Conservation (phyloP, 2,888 invertebrate species). For the Sminthurides aquaticus region DNA sequence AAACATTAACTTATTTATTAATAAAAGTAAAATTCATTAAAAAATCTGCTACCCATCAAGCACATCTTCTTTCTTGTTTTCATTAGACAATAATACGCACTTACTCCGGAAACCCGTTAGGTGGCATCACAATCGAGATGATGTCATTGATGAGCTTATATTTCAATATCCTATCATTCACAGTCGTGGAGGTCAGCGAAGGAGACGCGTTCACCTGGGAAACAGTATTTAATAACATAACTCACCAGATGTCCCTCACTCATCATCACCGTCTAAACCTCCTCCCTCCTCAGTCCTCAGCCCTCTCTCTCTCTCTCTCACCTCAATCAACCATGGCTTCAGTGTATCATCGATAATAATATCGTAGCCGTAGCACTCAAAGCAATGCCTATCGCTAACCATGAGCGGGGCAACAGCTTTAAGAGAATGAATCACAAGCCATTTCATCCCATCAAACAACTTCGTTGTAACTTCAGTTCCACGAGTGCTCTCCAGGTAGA, state of each 20-base stretch:
- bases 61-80: slow-evolving; percentile 3
- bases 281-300: too few relatives aligned
- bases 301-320: too few relatives aligned
- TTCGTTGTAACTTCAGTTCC: slow-evolving; percentile 82
- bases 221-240: not conserved
- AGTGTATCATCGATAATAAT: slow-evolving; percentile 89
- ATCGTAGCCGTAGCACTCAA: slow-evolving; percentile 92
- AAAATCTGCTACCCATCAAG: not conserved
- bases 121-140: slow-evolving; percentile 78
- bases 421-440: slow-evolving; percentile 84
- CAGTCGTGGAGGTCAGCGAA: slow-evolving; percentile 86
- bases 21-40: not conserved
- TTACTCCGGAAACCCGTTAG: slow-evolving; percentile 79
- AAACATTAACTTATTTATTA: not conserved
- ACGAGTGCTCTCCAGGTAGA: slow-evolving; percentile 82
- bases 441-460: slow-evolving; percentile 78
- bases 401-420: slow-evolving; percentile 88
- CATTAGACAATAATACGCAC: slow-evolving; percentile 42
- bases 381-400: slow-evolving; percentile 85
- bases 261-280: too few relatives aligned
- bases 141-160: slow-evolving; percentile 90
- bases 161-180: slow-evolving; percentile 86
- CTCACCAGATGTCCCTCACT: too few relatives aligned
- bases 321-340: slow-evolving; percentile 89
- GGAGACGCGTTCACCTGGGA: slow-evolving; percentile 85